Conservation (phyloP, 1,140 invertebrate genomes). For the Tetraneura akinire region DNA sequence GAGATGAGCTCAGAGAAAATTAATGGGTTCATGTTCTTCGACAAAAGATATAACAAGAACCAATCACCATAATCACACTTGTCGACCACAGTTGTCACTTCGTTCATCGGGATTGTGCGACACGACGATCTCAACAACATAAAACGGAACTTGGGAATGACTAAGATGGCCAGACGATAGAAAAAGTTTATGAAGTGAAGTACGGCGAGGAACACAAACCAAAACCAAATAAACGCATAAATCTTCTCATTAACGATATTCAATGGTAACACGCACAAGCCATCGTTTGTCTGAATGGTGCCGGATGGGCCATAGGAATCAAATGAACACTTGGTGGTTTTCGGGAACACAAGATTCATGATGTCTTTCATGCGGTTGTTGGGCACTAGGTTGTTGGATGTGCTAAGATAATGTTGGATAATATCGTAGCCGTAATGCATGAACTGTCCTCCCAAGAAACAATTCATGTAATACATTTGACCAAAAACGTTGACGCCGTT, state of each 20-base stretch:
- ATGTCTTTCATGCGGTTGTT: constrained; percentile 67
- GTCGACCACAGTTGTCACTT: constrained; percentile 76
- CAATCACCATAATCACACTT: constrained; percentile 88
- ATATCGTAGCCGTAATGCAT: constrained; percentile 60
- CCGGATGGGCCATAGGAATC: constrained; percentile 68
- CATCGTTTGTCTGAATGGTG: constrained; percentile 64
- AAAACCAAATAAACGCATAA: constrained; percentile 76
- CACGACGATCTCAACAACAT: constrained; percentile 78
- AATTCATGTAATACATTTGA: constrained; percentile 70
- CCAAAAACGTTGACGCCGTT: constrained; percentile 60
- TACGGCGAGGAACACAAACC: constrained; percentile 68
- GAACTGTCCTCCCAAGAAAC: constrained; percentile 71
- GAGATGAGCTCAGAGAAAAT: constrained; percentile 83
- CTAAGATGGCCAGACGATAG: constrained; percentile 75
- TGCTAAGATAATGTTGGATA: too few species aligned
- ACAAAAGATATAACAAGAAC: constrained; percentile 88
- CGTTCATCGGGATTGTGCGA: constrained; percentile 71
- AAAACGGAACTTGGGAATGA: constrained; percentile 72
- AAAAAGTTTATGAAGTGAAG: constrained; percentile 67
- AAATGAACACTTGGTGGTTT: constrained; percentile 59
- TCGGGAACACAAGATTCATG: constrained; percentile 60
- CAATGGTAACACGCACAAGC: constrained; percentile 72
- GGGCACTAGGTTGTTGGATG: constrained; percentile 68
- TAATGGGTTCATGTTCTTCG: constrained; percentile 88
- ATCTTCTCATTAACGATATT: constrained; percentile 82